Conservation (phyloP, 1,140 invertebrate species). For the Achroia grisella region DNA sequence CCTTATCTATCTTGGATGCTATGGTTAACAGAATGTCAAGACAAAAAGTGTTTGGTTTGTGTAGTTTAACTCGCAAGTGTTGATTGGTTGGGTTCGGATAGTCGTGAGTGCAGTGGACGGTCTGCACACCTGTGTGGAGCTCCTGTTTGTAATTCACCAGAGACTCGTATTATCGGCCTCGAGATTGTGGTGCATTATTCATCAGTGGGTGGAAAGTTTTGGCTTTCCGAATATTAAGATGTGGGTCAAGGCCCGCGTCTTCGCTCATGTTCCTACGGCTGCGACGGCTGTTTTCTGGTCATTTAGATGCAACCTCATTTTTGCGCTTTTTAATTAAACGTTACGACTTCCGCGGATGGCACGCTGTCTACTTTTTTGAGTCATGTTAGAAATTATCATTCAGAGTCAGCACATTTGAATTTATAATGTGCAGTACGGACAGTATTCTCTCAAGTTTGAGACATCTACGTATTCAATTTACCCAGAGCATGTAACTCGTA, state of each 20-base stretch:
- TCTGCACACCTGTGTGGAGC: not conserved
- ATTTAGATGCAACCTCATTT: constrained; percentile 51
- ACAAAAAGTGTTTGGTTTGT: too few relatives aligned
- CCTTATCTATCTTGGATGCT: too few relatives aligned
- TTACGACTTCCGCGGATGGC: constrained; percentile 25
- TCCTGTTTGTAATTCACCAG: constrained; percentile 24
- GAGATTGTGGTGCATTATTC: constrained; percentile 40
- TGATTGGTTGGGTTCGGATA: not conserved
- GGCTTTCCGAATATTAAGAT: constrained; percentile 49
- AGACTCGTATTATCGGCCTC: constrained; percentile 10
- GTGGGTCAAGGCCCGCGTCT: constrained; percentile 41
- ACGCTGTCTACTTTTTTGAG: constrained; percentile 8
- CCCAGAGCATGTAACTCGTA: not conserved
- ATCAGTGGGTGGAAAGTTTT: constrained; percentile 49
- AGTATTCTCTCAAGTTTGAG: too few relatives aligned
- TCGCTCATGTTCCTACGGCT: constrained; percentile 12
- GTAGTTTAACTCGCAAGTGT: constrained; percentile 4
- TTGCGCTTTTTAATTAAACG: constrained; percentile 35
- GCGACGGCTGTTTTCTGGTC: constrained; percentile 19
- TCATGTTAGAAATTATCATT: constrained; percentile 11
- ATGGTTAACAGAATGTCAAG: too few relatives aligned
- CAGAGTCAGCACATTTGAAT: constrained; percentile 7
- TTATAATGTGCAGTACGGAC: too few relatives aligned
- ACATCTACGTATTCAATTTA: too few relatives aligned
- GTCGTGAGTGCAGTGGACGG: not conserved